Evolutionary conservation across 2,888 invertebrate genomes (phyloP).

Genomic region (Aplocera efformata): DNA sequence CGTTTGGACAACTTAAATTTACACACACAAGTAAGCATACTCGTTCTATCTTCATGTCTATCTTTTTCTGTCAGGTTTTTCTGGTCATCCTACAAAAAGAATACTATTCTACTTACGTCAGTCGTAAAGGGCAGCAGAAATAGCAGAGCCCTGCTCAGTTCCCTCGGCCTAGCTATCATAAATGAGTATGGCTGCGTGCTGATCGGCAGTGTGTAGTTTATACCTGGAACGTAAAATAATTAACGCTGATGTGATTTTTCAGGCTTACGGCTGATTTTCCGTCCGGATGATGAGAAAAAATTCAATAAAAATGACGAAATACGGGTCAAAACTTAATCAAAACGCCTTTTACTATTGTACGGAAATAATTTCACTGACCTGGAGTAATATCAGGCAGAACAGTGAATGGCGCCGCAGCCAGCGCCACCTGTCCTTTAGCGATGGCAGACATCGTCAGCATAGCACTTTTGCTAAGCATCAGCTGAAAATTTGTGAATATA

Average conservation of each 20-base stretch:
- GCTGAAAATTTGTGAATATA: slow-evolving; percentile 34
- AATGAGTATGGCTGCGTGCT: slow-evolving; percentile 90
- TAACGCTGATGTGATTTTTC: neutral
- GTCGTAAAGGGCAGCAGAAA: slow-evolving; percentile 91
- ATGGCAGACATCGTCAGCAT: slow-evolving; percentile 52
- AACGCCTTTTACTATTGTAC: no score
- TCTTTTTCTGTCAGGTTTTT: no score
- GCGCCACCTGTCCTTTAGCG: slow-evolving; percentile 54
- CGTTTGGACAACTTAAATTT: no score
- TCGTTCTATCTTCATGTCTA: no score
- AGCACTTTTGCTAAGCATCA: slow-evolving; percentile 49
- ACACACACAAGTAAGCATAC: no score
- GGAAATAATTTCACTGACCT: no score
- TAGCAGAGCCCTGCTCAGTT: slow-evolving; percentile 89
- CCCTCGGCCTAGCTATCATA: slow-evolving; percentile 88
- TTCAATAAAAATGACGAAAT: no score
- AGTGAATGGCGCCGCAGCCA: slow-evolving; percentile 64
- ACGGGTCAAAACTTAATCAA: no score
- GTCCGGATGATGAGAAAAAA: no score
- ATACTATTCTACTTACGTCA: slow-evolving; percentile 76
- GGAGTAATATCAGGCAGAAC: slow-evolving; percentile 50
- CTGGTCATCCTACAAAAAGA: no score
- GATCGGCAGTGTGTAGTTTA: slow-evolving; percentile 90
- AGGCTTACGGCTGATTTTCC: no score
- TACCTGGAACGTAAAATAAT: slow-evolving; percentile 42